Conservation (phyloP, 1,140 invertebrate species). For the Nymphalis io region DNA sequence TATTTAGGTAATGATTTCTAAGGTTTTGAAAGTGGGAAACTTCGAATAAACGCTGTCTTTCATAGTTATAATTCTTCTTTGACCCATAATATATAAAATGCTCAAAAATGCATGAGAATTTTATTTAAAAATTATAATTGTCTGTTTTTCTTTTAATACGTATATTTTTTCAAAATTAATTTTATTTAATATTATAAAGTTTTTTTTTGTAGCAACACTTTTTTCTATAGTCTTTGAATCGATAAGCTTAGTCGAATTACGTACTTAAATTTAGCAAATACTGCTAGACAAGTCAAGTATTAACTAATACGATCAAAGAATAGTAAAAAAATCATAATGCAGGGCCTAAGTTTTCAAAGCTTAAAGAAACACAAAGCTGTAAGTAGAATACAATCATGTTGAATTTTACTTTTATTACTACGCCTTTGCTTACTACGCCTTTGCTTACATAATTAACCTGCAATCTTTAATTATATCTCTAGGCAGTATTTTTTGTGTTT, state of each 20-base stretch:
- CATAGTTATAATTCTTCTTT: too few relatives aligned
- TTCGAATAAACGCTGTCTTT: too few relatives aligned
- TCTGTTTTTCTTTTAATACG: too few relatives aligned
- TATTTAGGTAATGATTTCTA: too few relatives aligned
- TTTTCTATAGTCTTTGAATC: not conserved
- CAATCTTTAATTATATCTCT: constrained; percentile 37
- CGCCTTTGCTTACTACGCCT: constrained; percentile 55
- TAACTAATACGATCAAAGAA: not conserved
- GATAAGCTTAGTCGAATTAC: constrained; percentile 11
- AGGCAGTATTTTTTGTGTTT: not conserved
- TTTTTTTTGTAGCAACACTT: constrained; percentile 14
- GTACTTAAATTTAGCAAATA: constrained; percentile 1
- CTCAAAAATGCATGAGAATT: too few relatives aligned
- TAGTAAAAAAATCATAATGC: constrained; percentile 53
- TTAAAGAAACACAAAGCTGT: constrained; percentile 76
- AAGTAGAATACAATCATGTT: constrained; percentile 45
- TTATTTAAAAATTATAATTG: too few relatives aligned
- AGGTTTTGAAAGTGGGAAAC: too few relatives aligned
- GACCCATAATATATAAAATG: too few relatives aligned
- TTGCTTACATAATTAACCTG: constrained; percentile 77
- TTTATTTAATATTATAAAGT: not conserved
- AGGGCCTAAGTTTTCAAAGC: constrained; percentile 66
- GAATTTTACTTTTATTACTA: constrained; percentile 32
- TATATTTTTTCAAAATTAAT: not conserved
- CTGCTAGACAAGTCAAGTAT: not conserved